Evolutionary conservation across 1,140 invertebrate genomes (phyloP), one percentile per base, ranked within the genome.

Genomic region (Leucophenga varia): DNA sequence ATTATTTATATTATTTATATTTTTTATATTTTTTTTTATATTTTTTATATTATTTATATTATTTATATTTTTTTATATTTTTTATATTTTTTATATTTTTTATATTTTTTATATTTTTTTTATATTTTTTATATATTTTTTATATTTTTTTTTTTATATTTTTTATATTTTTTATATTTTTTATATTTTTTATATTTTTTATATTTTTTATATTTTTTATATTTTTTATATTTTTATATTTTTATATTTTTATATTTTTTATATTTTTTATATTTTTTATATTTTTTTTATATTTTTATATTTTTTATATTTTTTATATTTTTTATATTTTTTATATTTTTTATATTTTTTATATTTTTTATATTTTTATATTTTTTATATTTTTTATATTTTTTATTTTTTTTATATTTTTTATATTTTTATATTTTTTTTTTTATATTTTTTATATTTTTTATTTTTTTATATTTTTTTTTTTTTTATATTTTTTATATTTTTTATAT

Each of bases 171-270:
- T 13, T 13, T 16, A 16, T 35, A 35, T 35, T 13, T 35, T 17
- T 35, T 16, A 17, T 16, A 35, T 17, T 35, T 35, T 16, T 35
- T 35, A 16, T 16, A 17, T 17, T 16, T 35, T 35, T 16, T 35
- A 16, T 5, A 5, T 13, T 35, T 16, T 35, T 16, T 35, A 16
- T 35, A 5, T 4, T 35, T 35, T 35, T 32, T 12, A 14, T 14
- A 4, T 32, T 32, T 32, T 32, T 4, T 32, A n/a, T 32, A 3
- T 3, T 32, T 32, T 32, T 20, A n/a, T 12, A 25, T 28, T 25
- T 40, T 25, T 25, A 40, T 25, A 25, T 16, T 25, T 40, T 28
- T 40, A 21, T 25, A 22, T 40, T 25, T 25, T 28, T 40, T 35
- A 35, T 16, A 35, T 35, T 6, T 35, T 16, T 16, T 17, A 19